These are phyloP conservation scores for Caenorhabditis auriculariae DNA, from an alignment of 2,888 invertebrate species.

Conservation along the genomic window DNA sequence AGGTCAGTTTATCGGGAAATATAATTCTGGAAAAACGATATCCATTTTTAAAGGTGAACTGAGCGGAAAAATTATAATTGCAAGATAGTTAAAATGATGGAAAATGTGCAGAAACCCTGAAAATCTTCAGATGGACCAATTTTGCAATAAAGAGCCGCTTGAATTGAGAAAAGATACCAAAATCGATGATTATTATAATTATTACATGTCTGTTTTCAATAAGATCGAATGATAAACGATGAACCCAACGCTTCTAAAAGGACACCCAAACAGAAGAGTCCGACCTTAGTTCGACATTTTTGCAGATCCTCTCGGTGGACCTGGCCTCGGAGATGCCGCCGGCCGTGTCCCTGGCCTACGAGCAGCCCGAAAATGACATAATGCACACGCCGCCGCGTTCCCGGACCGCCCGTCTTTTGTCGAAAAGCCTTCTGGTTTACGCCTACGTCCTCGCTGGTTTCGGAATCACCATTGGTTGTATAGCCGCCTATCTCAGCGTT, in stretches of 20 bases:
- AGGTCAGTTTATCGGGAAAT: slow-evolving; percentile 18
- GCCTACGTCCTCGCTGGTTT: slow-evolving; percentile 59
- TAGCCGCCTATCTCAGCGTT: slow-evolving; percentile 54
- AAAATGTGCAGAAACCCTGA: not conserved
- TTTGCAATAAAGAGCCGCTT: too few species aligned
- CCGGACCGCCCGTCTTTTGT: slow-evolving; percentile 36
- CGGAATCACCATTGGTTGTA: slow-evolving; percentile 59
- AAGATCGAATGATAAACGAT: too few species aligned
- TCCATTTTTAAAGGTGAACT: not conserved
- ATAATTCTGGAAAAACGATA: not conserved
- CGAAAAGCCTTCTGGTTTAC: slow-evolving; percentile 52
- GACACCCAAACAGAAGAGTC: too few species aligned
- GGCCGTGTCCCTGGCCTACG: slow-evolving; percentile 59
- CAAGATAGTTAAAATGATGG: not conserved
- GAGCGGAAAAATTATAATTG: not conserved
- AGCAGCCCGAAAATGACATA: slow-evolving; percentile 59
- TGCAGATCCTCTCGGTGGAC: slow-evolving; percentile 58
- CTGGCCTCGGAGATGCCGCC: slow-evolving; percentile 61
- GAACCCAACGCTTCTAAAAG: too few species aligned
- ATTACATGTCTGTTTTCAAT: not conserved
- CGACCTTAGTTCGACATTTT: not conserved
- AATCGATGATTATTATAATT: not conserved
- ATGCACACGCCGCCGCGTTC: slow-evolving; percentile 58
- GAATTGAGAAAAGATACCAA: not conserved
- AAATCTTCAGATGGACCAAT: too few species aligned